Evolutionary conservation across 2,888 invertebrate species (phyloP), one percentile per base, ranked within the genome.

Genomic region (Phymatocera aterrima): DNA sequence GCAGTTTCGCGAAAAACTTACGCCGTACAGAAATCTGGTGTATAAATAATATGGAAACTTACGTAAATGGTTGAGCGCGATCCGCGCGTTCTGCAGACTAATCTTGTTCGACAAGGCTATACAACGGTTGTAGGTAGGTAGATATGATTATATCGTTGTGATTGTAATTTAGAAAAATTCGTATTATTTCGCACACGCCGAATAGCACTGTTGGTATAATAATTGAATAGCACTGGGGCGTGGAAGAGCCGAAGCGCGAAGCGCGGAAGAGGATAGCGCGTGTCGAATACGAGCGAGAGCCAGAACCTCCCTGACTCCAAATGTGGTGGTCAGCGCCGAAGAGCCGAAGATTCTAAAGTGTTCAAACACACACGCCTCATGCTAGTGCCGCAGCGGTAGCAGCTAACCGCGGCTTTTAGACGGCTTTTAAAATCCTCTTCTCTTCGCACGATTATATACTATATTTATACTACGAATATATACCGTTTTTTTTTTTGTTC

Each of bases 241-340:
- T 72, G 48, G 51, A 68, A 43, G 28, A 46, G 15, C 10, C n/a
- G n/a, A 46, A 57, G 28, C 57, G 37, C 37, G 15, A 61, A 15
- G 12, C 60, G 60, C 75, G 75, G 75, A 75, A 75, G 75, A 75
- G 40, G 75, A 75, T 75, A 28, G 75, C 75, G 75, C 43, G 75
- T 75, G 57, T 75, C 75, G 75, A 75, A 57, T 75, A 31, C 34
- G 54, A 57, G 37, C 68, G 10, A 8, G 15, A 60, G 3, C 68
- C 34, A 64, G 64, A 46, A 48, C 72, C 37, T 34, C 75, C 57
- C 75, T 57, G 75, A 75, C 75, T 75, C 75, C 75, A 75, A 75
- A 75, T 75, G 75, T 75, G 75, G 75, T 43, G 57, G 75, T 57
- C 48, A 64, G 61, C 61, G 37, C 34, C 61, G 34, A 18, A 64